phyloP scores from a whole-genome alignment of 2,888 invertebrate genomes.

The Tipula unca region DNA sequence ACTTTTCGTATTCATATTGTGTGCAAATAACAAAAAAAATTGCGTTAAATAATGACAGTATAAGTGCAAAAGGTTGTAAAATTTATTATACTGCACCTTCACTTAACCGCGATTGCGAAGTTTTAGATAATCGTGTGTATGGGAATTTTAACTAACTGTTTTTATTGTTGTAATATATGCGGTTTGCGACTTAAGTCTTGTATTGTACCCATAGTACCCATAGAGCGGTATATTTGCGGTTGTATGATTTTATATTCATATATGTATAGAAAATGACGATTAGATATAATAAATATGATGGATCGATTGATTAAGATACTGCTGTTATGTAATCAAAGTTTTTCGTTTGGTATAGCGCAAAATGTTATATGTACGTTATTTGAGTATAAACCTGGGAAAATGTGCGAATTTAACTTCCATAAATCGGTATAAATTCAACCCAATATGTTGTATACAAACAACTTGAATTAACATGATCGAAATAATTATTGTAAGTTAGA shows the following conservation, averaged over 20 bases:
- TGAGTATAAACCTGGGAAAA: too few relatives aligned
- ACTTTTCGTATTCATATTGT: neutral
- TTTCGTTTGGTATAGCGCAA: too few relatives aligned
- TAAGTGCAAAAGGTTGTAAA: neutral
- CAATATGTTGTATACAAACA: too few relatives aligned
- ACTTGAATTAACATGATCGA: too few relatives aligned
- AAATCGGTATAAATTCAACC: too few relatives aligned
- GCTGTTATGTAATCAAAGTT: neutral
- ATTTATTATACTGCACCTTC: neutral
- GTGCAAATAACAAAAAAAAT: neutral
- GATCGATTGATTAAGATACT: neutral
- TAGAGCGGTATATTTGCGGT: neutral
- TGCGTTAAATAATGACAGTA: neutral
- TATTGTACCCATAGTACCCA: too few relatives aligned
- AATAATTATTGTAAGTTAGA: too few relatives aligned
- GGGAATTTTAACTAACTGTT: neutral
- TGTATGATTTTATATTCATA: neutral
- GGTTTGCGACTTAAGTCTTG: neutral
- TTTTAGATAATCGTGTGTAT: neutral
- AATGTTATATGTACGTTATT: too few relatives aligned
- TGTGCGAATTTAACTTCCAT: too few relatives aligned
- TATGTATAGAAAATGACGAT: neutral
- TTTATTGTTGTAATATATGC: neutral
- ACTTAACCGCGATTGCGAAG: neutral
- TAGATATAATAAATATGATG: neutral